Base-by-base conservation (phyloP, 2,797 vertebrate species). In the Sebastes vulpes region DNA sequence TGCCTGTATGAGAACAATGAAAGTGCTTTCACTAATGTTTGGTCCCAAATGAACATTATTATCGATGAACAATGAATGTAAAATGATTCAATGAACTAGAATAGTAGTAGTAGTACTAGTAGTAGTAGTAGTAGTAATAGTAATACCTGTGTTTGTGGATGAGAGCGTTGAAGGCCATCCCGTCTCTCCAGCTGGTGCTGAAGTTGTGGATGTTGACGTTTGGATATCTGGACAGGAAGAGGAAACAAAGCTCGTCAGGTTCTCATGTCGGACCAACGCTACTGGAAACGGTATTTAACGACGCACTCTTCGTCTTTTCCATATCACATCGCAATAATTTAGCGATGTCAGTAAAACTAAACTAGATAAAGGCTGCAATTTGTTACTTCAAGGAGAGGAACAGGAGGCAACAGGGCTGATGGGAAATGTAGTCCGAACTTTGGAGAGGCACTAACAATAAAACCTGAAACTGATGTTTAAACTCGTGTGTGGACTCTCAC, bases 191-290 rank as follows among this genome's bases (percentile, higher is more conserved):
- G 96, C 98, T 99, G 1, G 98, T 99, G 63, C 96, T 97, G 78
- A 99, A 99, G 93, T 99, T 99, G 95, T 98, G 98, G 87, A 99
- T 99, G 91, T 99, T 99, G 93, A 99, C 98, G 0, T 99, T 99
- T 57, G 97, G 97, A 88, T 99, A 99, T n/a, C 98, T 99, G 92
- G 5, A 68, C 5, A 65, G 38, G 20, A 72, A 68, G 64, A 72
- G 29, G 53, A 73, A 42, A 28, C 3, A 46, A 3, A 66, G 5
- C 7, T n/a, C 0, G 6, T 78, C 29, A 82, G 54, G 9, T 3
- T 28, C 12, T 57, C 6, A 4, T 3, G 32, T 31, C 2, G 0
- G n/a, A n/a, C n/a, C 12, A 21, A 9, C 9, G 12, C 20, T 23
- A 6, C 20, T 50, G 28, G 23, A 48, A 52, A 71, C 1, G 4